Base-by-base conservation (phyloP, 2,888 invertebrate genomes). In the Leptogaster cylindrica region DNA sequence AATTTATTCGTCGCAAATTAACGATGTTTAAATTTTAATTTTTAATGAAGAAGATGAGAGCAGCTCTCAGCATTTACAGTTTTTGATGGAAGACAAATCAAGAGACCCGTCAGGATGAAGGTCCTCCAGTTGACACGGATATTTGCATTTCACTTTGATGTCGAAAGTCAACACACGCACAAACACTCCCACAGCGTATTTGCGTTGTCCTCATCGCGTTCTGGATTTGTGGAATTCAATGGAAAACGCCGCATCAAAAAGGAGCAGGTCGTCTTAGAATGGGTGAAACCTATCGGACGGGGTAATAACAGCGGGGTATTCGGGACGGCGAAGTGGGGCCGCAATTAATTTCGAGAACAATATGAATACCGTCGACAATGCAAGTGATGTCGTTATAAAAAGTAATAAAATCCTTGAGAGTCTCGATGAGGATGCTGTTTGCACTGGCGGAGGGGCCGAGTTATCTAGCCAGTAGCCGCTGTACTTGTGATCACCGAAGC, bases 121-220 rank as follows among this genome's bases (percentile, higher is more conserved):
- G 28, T 36, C 20, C 63, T 67, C 55, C 25, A 67, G 51, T 33
- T 52, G 52, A 36, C 52, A 65, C 28, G 52, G 20, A 16, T 71
- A 71, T 71, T 71, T 71, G 71, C 69, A 69, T 71, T 71, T 68
- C 52, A 66, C 71, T 71, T 71, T 71, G 71, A 71, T 71, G 66
- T 71, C 66, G 65, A 69, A 33, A 67, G 27, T 61, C 61, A 44
- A 61, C 55, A 66, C 55, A 66, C 66, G 55, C 55, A 52, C 52
- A 52, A 52, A 66, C 58, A 55, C 23, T 46, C 23, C n/a, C 41
- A 36, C 18, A 27, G 20, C 6, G 46, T 16, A 46, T 44, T 52
- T 46, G 44, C 55, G 10, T 44, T n/a, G 44, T 51, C 52, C 61
- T 16, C 28, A 6, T 10, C 7, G 44, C 61, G 10, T 31, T 36